phyloP scores from a whole-genome alignment of 2,113 vertebrate species.

The Elephantulus edwardii region DNA sequence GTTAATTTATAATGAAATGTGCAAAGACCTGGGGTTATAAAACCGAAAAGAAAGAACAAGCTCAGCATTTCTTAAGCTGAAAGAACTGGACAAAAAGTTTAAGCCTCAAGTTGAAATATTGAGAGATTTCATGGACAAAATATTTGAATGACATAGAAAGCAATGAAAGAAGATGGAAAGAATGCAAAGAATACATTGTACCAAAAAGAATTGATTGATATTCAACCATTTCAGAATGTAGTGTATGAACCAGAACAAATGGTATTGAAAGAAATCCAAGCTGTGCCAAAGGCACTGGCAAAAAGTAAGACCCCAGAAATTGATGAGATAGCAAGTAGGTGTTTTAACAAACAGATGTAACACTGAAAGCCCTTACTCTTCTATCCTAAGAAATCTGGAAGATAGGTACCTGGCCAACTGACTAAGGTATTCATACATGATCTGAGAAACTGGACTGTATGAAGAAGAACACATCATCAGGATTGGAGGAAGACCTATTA shows the following conservation, averaged over 20 bases:
- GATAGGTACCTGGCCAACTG: neutral
- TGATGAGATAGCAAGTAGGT: too few relatives aligned
- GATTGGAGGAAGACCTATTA: too few relatives aligned
- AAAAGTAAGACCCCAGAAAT: too few relatives aligned
- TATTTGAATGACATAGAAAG: neutral
- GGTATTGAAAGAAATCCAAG: too few relatives aligned
- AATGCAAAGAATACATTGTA: too few relatives aligned
- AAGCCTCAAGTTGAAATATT: neutral
- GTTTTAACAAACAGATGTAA: too few relatives aligned
- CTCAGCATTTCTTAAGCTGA: neutral
- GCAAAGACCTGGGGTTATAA: neutral
- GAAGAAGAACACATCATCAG: too few relatives aligned
- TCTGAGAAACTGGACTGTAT: neutral
- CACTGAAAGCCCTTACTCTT: too few relatives aligned
- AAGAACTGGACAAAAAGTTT: neutral
- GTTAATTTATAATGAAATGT: neutral
- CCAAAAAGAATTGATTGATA: too few relatives aligned
- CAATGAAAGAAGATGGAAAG: neutral
- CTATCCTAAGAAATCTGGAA: neutral
- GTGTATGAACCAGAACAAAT: too few relatives aligned
- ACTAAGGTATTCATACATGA: neutral
- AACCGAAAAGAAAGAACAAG: neutral
- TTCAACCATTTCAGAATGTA: too few relatives aligned
- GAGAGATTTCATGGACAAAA: neutral
- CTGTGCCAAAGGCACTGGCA: too few relatives aligned